Evolutionary conservation across 1,140 invertebrate species (phyloP), one percentile per base, ranked within the genome.

Genomic region (Heliconius nattereri): DNA sequence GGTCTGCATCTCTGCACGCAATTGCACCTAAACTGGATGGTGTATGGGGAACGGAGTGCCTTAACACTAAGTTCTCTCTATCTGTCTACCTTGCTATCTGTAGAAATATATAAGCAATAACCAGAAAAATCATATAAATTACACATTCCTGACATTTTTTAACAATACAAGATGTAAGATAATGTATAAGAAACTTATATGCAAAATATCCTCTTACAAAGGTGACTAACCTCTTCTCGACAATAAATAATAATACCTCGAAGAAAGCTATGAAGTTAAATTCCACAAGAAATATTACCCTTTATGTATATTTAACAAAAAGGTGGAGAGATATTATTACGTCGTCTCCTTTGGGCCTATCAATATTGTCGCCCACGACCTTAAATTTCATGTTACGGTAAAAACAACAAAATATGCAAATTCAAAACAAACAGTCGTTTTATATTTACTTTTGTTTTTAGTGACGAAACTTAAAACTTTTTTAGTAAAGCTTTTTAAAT

Each of bases 331-430:
- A 71, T 76, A 76, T 76, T 76, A 76, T 49, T 66, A 66, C 60
- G 60, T 75, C 54, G 57, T 37, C 73, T 57, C 74, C 54, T 70
- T 54, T 37, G 32, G 35, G 35, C 13, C 54, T 75, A 75, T 75
- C 52, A 57, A 37, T 66, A 66, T 66, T 66, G 20, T 37, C 74
- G 57, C 74, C 57, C 74, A 75, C 74, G 23, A 35, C 73, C 49
- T 32, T n/a, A 66, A 75, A 52, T 75, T 40, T 75, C 74, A 37
- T 45, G 74, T 75, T 75, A 75, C 74, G 57, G 57, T 75, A 40
- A 75, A 75, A 75, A 66, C 23, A 52, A 75, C 74, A 75, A 75
- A 75, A 76, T 76, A 76, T 76, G 75, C 57, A 76, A 76, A 76
- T 76, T 6, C 75, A 76, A 76, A 76, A 76, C 60, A 76, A 76